Percentiles rank a stretch among this genome's conserved stretches.
Conservation (phyloP, 2,797 vertebrate species). For the Orestias chungarensis region DNA sequence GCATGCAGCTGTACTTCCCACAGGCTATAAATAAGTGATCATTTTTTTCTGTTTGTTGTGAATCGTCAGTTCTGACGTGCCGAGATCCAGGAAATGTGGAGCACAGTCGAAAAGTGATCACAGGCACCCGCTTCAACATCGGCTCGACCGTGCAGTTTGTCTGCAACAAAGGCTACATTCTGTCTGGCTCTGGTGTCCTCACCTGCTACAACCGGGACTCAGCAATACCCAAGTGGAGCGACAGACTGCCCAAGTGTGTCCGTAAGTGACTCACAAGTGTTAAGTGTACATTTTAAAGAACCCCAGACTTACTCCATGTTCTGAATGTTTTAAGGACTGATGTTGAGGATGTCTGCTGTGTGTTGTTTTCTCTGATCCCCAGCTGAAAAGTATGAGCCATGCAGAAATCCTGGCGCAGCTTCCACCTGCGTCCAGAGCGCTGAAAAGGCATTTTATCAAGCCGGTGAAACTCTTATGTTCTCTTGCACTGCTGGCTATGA, state of each 20-base stretch:
- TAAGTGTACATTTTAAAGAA: not conserved
- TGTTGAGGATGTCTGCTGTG: not conserved
- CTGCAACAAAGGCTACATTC: constrained; percentile 91
- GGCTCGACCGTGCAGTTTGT: constrained; percentile 90
- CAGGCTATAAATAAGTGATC: not conserved
- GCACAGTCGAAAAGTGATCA: constrained; percentile 88
- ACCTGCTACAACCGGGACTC: constrained; percentile 90
- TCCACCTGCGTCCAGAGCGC: constrained; percentile 87
- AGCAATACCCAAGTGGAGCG: constrained; percentile 93
- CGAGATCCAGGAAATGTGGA: constrained; percentile 90
- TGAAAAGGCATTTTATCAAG: constrained; percentile 89
- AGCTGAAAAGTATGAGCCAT: constrained; percentile 94
- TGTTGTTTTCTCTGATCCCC: constrained; percentile 1
- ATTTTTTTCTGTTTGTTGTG: constrained; percentile 1
- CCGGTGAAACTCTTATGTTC: constrained; percentile 88
- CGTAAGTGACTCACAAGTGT: constrained; percentile 65
- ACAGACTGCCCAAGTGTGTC: constrained; percentile 90
- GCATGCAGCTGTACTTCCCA: too few species aligned
- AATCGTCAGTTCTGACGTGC: constrained; percentile 86
- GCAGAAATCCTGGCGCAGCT: constrained; percentile 88
- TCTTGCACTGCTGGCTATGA: constrained; percentile 87
- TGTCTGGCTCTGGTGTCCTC: constrained; percentile 85
- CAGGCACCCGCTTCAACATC: constrained; percentile 86
- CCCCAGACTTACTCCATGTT: not conserved
- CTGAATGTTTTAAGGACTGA: not conserved